These are phyloP conservation scores for Lasioglossum morio DNA, from an alignment of 2,888 invertebrate species.

Conservation along the genomic window DNA sequence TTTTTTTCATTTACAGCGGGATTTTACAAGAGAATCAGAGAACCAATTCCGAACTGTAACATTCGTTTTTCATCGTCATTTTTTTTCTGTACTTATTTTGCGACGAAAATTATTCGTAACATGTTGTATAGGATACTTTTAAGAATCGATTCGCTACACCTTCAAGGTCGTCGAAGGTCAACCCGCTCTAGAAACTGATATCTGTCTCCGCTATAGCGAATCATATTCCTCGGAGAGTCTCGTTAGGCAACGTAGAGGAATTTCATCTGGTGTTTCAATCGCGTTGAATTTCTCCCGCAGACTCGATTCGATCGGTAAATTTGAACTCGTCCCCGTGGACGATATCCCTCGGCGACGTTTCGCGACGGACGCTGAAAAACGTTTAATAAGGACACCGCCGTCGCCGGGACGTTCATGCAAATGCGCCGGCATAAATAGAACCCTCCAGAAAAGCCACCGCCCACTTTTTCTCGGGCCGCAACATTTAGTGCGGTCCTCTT, in stretches of 20 bases:
- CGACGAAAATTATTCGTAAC: too few relatives aligned
- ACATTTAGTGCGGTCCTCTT: constrained; percentile 33
- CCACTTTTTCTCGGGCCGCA: not conserved
- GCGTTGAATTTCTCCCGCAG: not conserved
- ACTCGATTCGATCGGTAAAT: not conserved
- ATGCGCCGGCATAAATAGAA: constrained; percentile 43
- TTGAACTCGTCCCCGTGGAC: not conserved
- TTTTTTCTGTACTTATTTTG: too few relatives aligned
- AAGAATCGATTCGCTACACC: too few relatives aligned
- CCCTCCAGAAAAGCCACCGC: not conserved
- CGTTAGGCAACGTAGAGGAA: not conserved
- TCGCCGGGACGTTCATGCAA: constrained; percentile 39
- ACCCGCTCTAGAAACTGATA: not conserved
- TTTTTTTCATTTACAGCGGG: too few relatives aligned
- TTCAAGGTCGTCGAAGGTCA: too few relatives aligned
- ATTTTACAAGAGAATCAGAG: too few relatives aligned
- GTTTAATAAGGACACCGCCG: constrained; percentile 38
- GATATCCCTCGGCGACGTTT: constrained; percentile 2
- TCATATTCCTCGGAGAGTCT: not conserved
- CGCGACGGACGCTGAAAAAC: constrained; percentile 26
- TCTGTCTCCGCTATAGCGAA: not conserved
- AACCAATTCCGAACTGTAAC: too few relatives aligned
- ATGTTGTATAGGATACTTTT: too few relatives aligned
- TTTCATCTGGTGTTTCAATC: constrained; percentile 17
- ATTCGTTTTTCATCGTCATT: too few relatives aligned